phyloP scores from a whole-genome alignment of 2,888 invertebrate species.

The Oxystoma pomonae region DNA sequence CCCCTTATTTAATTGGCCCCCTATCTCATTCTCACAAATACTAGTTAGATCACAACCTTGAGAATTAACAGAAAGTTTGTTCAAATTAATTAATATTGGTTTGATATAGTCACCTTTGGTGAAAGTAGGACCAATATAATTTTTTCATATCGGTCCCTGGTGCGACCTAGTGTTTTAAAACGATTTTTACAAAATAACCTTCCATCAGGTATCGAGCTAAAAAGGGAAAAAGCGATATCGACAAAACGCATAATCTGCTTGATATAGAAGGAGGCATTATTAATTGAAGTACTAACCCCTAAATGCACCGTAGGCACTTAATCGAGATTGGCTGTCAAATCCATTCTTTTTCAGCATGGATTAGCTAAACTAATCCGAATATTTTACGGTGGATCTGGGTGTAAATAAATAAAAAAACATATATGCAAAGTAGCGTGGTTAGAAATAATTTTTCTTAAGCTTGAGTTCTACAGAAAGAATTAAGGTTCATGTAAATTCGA shows the following conservation, averaged over 20 bases:
- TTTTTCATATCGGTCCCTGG: too few relatives aligned
- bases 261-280: slow-evolving; percentile 54
- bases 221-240: slow-evolving; percentile 53
- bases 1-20: neutral
- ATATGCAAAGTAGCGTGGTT: slow-evolving; percentile 50
- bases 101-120: too few relatives aligned
- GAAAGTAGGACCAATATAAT: too few relatives aligned
- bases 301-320: too few relatives aligned
- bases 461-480: slow-evolving; percentile 58
- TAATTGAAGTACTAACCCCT: slow-evolving; percentile 63
- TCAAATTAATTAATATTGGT: too few relatives aligned
- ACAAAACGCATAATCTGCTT: slow-evolving; percentile 45
- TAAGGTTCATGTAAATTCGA: slow-evolving; percentile 59
- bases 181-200: slow-evolving; percentile 53
- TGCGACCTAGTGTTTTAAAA: slow-evolving; percentile 54
- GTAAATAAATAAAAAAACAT: slow-evolving; percentile 50
- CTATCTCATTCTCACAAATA: too few relatives aligned
- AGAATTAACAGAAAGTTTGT: too few relatives aligned
- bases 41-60: too few relatives aligned
- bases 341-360: too few relatives aligned
- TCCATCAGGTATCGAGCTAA: slow-evolving; percentile 55
- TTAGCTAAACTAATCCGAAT: too few relatives aligned
- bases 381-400: too few relatives aligned
- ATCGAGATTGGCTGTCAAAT: too few relatives aligned
- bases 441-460: slow-evolving; percentile 50